Percentiles rank a stretch among this genome's conserved stretches.
phyloP scores from a whole-genome alignment of 1,140 invertebrate species.

The Atta cephalotes region DNA sequence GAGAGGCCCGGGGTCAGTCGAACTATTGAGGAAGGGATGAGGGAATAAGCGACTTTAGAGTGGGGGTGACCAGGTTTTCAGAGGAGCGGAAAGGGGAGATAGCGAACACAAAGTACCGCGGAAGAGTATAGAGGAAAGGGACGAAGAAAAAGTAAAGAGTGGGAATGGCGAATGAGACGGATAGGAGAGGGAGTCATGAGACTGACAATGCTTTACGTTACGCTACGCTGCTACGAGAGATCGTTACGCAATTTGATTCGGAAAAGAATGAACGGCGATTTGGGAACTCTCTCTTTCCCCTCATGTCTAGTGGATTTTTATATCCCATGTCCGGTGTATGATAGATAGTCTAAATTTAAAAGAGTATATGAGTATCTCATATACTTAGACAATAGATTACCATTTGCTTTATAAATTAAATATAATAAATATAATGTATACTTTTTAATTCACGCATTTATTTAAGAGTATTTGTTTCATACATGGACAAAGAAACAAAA shows the following conservation, averaged over 20 bases:
- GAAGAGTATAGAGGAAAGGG: slow-evolving; percentile 54
- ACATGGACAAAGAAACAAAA: background rate
- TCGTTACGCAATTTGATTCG: slow-evolving; percentile 79
- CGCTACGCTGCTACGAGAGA: slow-evolving; percentile 80
- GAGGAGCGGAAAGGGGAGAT: slow-evolving; percentile 70
- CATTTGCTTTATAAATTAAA: background rate
- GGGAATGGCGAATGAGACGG: slow-evolving; percentile 35
- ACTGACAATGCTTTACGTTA: slow-evolving; percentile 81
- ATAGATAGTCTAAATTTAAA: background rate
- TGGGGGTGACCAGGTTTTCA: slow-evolving; percentile 60
- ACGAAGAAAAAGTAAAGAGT: slow-evolving; percentile 50
- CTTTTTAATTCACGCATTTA: background rate
- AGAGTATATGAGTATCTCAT: background rate
- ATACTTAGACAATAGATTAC: background rate
- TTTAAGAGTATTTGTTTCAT: background rate
- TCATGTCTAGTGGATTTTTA: background rate
- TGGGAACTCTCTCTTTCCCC: slow-evolving; percentile 60
- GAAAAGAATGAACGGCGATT: slow-evolving; percentile 74
- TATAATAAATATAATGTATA: background rate
- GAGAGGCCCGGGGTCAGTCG: slow-evolving; percentile 81
- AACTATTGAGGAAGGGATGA: slow-evolving; percentile 39
- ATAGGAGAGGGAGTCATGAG: slow-evolving; percentile 66
- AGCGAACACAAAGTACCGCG: slow-evolving; percentile 49
- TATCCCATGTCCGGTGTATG: background rate
- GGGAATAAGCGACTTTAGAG: slow-evolving; percentile 11